These are phyloP conservation scores for Pristionchus arcanus DNA, from an alignment of 2,888 invertebrate species.

Conservation along the genomic window DNA sequence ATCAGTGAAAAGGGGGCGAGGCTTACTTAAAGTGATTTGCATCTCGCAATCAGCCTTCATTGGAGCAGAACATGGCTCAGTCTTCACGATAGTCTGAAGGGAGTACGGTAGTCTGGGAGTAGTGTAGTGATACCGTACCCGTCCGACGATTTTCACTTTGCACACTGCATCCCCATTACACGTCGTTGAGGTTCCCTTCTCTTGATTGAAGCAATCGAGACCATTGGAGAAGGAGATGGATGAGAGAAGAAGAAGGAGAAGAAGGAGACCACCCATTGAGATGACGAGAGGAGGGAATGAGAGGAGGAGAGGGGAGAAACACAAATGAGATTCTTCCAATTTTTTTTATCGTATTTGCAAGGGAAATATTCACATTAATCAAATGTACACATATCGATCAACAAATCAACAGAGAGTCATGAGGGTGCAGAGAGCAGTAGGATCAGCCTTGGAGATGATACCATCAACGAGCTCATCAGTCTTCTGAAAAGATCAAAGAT, in stretches of 20 bases:
- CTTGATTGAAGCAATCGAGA: neutral
- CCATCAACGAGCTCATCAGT: neutral
- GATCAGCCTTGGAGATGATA: neutral
- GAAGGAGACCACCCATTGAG: conserved; percentile 29
- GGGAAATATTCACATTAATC: neutral
- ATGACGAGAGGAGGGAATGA: neutral
- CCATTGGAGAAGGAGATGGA: conserved; percentile 7
- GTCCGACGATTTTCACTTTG: conserved; percentile 13
- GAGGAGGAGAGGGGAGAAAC: neutral
- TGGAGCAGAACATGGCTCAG: neutral
- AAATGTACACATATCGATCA: neutral
- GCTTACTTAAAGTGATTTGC: neutral
- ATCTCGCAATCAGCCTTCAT: neutral
- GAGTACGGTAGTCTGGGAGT: neutral
- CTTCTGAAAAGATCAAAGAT: conserved; percentile 30
- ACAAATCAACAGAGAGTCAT: neutral
- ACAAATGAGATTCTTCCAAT: neutral
- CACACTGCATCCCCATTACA: neutral
- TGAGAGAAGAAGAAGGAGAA: neutral
- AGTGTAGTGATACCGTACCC: neutral
- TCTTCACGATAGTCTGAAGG: neutral
- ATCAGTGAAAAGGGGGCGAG: neutral
- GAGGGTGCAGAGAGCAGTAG: neutral
- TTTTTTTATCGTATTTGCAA: neutral
- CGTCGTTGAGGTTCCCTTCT: neutral